Percentiles rank a stretch among this genome's conserved stretches.
Evolutionary conservation across 92 coral and sea anemone genomes (phyloP).

Genomic region (Actinernus sp.): DNA sequence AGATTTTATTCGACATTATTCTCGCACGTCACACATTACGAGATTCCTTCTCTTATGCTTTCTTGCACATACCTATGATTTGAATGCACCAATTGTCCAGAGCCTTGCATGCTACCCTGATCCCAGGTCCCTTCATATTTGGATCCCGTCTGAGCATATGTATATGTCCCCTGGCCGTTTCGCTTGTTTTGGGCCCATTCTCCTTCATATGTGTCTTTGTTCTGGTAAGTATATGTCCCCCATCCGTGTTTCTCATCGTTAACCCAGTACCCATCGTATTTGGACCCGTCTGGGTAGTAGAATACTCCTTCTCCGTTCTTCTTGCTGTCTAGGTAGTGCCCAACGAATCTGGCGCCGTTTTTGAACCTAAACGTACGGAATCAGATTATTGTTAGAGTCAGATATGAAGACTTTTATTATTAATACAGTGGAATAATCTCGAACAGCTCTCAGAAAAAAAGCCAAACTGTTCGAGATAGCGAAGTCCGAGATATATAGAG

Average conservation of each 20-base stretch:
- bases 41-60: no score
- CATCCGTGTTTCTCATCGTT: conserved; percentile 80
- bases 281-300: conserved; percentile 88
- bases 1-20: no score
- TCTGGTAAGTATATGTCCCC: conserved; percentile 82
- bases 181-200: conserved; percentile 77
- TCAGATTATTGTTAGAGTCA: no score
- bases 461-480: no score
- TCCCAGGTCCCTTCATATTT: conserved; percentile 82
- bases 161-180: conserved; percentile 86
- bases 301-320: conserved; percentile 84
- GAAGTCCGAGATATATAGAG: no score
- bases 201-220: conserved; percentile 84
- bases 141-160: conserved; percentile 84
- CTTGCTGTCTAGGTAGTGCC: conserved; percentile 71
- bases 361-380: no score
- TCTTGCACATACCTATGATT: conserved; percentile 60
- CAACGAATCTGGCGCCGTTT: conserved; percentile 83
- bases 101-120: conserved; percentile 80
- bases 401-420: no score
- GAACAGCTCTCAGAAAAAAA: no score
- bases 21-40: no score
- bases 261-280: conserved; percentile 84
- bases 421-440: no score
- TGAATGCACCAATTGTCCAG: conserved; percentile 72